phyloP scores from a whole-genome alignment of 2,888 invertebrate species.

The Ectemnius cavifrons region DNA sequence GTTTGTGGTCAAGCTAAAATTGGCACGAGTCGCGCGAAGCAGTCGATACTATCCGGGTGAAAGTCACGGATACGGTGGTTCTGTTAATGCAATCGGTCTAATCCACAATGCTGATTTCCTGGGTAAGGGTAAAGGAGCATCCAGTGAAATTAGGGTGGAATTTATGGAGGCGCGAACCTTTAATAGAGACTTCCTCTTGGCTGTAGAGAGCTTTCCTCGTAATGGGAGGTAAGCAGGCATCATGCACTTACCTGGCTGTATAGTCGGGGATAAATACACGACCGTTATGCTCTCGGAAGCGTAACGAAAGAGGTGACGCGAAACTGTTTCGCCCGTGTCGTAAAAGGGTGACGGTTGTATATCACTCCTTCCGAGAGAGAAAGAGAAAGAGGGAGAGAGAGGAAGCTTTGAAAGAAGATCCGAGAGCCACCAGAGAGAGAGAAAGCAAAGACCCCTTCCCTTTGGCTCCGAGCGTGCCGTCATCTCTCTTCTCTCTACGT shows the following conservation, averaged over 20 bases:
- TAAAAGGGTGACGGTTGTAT: conserved; percentile 67
- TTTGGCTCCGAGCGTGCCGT: conserved; percentile 32
- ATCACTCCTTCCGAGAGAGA: conserved; percentile 46
- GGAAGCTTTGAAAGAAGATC: conserved; percentile 10
- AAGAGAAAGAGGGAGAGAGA: not conserved
- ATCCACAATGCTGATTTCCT: not conserved
- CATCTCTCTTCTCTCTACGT: conserved; percentile 43
- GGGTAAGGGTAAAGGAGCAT: not conserved
- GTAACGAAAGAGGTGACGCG: conserved; percentile 46
- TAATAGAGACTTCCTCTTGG: conserved; percentile 48
- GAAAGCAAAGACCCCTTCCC: not conserved
- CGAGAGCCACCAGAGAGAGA: not conserved
- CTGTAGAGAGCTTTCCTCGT: conserved; percentile 21
- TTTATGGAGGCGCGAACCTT: conserved; percentile 38
- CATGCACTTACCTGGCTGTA: conserved; percentile 32
- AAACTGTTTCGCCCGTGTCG: conserved; percentile 50
- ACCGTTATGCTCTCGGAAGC: conserved; percentile 18
- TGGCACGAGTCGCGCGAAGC: not conserved
- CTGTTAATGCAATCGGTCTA: not conserved
- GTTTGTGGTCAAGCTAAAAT: too few species aligned
- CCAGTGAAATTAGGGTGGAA: conserved; percentile 21
- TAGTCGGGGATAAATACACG: conserved; percentile 37
- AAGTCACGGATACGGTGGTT: conserved; percentile 5
- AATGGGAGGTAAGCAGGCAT: conserved; percentile 38
- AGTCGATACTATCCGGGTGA: not conserved